Base-by-base conservation (phyloP, 2,113 vertebrate species). In the Polypterus bichir region DNA sequence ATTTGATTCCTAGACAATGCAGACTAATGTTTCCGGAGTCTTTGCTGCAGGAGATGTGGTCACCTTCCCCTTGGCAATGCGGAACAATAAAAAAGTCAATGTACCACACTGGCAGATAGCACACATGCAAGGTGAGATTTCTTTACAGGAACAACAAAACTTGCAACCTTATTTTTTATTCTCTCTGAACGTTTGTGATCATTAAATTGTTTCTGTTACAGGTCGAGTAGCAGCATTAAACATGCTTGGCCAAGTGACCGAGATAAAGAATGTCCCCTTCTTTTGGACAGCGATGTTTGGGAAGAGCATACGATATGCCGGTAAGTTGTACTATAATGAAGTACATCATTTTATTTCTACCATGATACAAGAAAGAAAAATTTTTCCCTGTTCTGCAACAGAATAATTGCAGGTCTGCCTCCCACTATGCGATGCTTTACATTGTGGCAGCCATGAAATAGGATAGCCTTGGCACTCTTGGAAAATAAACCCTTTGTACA, bases 51-150 rank as follows among this genome's bases (percentile, higher is more conserved):
- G 96, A 1, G 96, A 98, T 0, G 84, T 90, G 0, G 91, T 96
- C 65, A 84, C 70, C 0, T 97, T 97, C 74, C 96, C 96, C 0
- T 73, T 98, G 64, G 78, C 81, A 3, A 77, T 89, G 59, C 90
- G 96, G 61, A 91, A 90, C 70, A 97, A 93, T 65, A 94, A 97
- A 82, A 98, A 93, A 77, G 91, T 93, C 74, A 98, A 97, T 48
- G 87, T 97, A 61, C 93, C 94, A 57, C 93, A 97, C 77, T 98
- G 96, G 96, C 96, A 98, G 80, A 98, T 97, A 92, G 94, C 94
- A 51, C 94, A 98, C 7, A 89, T 88, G 55, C 94, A 98, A 2
- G 94, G 96, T 98, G 79, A 60, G 74, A 72, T 46, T 44, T 52
- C 48, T 45, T 47, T 52, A 51, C 49, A 51, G 27, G 27, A 27